These are phyloP conservation scores for Spea multiplicata DNA, from an alignment of 2,113 vertebrate species.

Conservation along the genomic window DNA sequence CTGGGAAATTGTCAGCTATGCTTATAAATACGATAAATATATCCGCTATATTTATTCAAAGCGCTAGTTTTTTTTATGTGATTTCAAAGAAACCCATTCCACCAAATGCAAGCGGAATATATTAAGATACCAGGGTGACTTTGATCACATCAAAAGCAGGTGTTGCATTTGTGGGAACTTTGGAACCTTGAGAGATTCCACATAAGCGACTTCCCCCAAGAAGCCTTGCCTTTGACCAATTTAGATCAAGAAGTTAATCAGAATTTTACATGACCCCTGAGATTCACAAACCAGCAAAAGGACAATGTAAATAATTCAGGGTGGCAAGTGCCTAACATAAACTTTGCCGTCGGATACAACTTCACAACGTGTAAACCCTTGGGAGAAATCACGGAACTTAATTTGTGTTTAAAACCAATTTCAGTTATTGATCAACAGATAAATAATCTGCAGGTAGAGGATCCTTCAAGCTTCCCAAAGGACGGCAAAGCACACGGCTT, in stretches of 20 bases:
- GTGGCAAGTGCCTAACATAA: background rate
- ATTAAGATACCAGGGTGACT: background rate
- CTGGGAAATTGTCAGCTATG: no score
- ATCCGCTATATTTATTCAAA: no score
- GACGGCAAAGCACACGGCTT: no score
- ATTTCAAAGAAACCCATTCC: background rate
- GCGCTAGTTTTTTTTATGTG: no score
- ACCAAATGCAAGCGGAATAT: background rate
- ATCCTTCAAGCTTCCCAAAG: no score
- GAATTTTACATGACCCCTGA: background rate
- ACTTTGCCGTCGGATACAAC: no score
- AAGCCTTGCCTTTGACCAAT: background rate
- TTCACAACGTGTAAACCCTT: background rate
- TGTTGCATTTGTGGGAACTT: background rate
- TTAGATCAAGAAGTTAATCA: background rate
- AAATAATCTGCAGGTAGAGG: background rate
- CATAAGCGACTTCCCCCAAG: background rate
- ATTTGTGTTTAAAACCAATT: no score
- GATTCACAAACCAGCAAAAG: background rate
- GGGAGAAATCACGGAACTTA: no score
- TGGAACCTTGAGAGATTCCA: background rate
- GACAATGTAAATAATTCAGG: background rate
- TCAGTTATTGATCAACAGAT: background rate
- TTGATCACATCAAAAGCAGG: background rate
- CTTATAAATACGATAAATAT: no score